These are phyloP conservation scores for Macrosteles quadrilineatus DNA, from an alignment of 1,140 invertebrate genomes.

Conservation along the genomic window DNA sequence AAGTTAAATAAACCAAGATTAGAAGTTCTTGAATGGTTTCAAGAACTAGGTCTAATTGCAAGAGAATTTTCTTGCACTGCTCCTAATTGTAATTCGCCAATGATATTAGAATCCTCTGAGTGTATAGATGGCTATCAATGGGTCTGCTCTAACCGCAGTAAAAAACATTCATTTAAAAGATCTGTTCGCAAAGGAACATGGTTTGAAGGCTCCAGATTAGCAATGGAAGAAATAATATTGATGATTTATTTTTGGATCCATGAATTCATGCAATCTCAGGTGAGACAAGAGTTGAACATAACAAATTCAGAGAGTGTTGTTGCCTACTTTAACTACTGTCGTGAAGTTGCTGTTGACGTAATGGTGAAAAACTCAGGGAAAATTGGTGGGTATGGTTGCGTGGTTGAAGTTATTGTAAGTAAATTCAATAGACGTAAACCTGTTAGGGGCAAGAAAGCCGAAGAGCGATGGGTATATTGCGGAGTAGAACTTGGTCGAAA, in stretches of 20 bases:
- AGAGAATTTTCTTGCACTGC: conserved; percentile 3
- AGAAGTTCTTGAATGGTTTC: conserved; percentile 25
- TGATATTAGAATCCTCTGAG: neutral
- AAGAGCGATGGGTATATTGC: conserved; percentile 26
- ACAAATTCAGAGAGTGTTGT: conserved; percentile 29
- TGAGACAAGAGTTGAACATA: conserved; percentile 25
- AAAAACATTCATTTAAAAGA: conserved; percentile 26
- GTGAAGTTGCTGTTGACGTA: conserved; percentile 28
- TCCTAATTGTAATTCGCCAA: neutral
- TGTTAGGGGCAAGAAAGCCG: neutral
- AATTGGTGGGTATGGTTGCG: neutral
- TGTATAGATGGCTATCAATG: conserved; percentile 26
- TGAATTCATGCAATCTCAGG: conserved; percentile 25
- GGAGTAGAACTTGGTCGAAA: conserved; percentile 22
- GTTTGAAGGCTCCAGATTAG: conserved; percentile 25
- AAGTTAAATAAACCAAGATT: conserved; percentile 20
- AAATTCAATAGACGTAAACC: conserved; percentile 25
- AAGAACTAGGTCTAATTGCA: conserved; percentile 23
- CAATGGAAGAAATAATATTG: conserved; percentile 25
- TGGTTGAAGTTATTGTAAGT: conserved; percentile 23
- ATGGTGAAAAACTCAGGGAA: conserved; percentile 11
- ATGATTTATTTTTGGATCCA: conserved; percentile 28
- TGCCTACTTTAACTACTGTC: conserved; percentile 22
- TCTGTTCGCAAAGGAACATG: conserved; percentile 24
- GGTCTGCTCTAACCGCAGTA: conserved; percentile 18